Base-by-base conservation (phyloP, 2,797 vertebrate species). In the Cyprinodon diabolis region DNA sequence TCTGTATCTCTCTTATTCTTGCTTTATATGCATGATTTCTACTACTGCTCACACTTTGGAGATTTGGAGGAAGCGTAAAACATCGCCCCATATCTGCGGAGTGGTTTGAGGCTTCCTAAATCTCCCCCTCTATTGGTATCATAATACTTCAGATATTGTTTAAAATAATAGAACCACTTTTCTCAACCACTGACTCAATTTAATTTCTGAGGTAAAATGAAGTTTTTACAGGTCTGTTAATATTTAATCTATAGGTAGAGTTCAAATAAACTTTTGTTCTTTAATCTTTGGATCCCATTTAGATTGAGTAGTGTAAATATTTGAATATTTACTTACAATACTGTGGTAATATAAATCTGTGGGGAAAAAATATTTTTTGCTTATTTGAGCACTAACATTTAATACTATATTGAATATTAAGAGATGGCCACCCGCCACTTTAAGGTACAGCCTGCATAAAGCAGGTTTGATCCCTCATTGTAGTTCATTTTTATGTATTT, bases 11-110 rank as follows among this genome's bases (percentile, higher is more conserved):
- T 74, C 75, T 78, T 70, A 51, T 40, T 75, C 75, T 73, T 30
- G 40, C 76, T 80, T 82, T 84, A 84, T 83, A 80, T 89, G 90
- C 81, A 87, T 77, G 76, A 76, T 30, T 72, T 80, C 83, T 63
- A 81, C 74, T 60, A 81, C 67, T 57, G 25, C 76, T 85, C 72
- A 70, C 82, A 90, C 89, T 85, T 89, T 83, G 76, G 78, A 86
- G 77, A 70, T 73, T 73, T 62, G 37, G 76, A 77, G 69, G 71
- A 83, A 68, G 66, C 55, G 47, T 65, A 11, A 63, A 69, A 45
- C 56, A 66, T 72, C 63, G 52, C 76, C 74, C 54, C 74, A 66
- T 57, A 69, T 73, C 49, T 55, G 19, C 45, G 19, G 21, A 77
- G 66, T 8, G 15, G 6, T 78, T 75, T 71, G 45, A 21, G 2